Evolutionary conservation across 2,888 invertebrate species (phyloP).

Genomic region (Agonopterix alstromeriana): DNA sequence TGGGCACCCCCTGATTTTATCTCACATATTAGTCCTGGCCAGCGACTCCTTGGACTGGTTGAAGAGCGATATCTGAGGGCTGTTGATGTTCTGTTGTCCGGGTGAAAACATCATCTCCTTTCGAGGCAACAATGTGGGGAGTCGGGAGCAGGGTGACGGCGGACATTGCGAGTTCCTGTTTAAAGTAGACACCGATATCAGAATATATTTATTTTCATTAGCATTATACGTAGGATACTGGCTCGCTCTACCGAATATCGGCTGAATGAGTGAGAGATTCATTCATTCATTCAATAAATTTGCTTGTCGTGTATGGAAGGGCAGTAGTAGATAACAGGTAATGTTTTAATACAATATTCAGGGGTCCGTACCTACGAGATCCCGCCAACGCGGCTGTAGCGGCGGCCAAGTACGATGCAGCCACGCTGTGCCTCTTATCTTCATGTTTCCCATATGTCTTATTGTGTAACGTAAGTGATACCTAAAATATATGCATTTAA

Average conservation of each 20-base stretch:
- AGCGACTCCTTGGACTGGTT: slow-evolving; percentile 61
- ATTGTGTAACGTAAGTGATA: no score
- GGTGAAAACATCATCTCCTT: background rate
- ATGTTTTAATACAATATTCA: no score
- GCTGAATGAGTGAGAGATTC: no score
- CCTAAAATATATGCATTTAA: no score
- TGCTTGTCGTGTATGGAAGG: no score
- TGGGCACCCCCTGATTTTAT: background rate
- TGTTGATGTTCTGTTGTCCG: slow-evolving; percentile 21
- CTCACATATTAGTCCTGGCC: slow-evolving; percentile 55
- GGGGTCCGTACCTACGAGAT: slow-evolving; percentile 27
- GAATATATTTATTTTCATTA: no score
- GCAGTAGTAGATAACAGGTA: no score
- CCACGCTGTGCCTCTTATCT: slow-evolving; percentile 46
- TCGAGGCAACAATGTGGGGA: slow-evolving; percentile 11
- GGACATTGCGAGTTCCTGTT: slow-evolving; percentile 19
- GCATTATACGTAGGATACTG: no score
- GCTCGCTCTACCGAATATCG: no score
- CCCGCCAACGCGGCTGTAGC: slow-evolving; percentile 55
- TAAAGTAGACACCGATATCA: background rate
- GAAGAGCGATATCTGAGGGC: slow-evolving; percentile 59
- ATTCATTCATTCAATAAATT: no score
- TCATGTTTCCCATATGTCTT: background rate
- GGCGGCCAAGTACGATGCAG: slow-evolving; percentile 56
- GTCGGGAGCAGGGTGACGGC: slow-evolving; percentile 18